A percentile compares a stretch with the other conserved stretches of the same genome.
Evolutionary conservation across 1,140 invertebrate genomes (phyloP).

Genomic region (Eupristina koningsbergeri): DNA sequence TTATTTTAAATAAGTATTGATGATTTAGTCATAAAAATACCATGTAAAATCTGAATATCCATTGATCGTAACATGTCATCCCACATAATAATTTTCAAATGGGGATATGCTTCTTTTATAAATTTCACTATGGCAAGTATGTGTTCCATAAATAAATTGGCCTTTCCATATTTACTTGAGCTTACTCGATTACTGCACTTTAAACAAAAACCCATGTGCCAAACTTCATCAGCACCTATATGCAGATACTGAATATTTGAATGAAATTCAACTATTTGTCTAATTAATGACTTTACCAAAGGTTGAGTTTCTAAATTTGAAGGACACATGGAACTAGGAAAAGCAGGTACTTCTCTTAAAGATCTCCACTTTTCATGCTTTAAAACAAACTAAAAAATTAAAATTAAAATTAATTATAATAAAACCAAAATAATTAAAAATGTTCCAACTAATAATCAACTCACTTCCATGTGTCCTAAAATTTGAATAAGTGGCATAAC

Average conservation of each 20-base stretch:
- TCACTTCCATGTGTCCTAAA: slow-evolving; percentile 91
- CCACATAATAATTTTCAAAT: slow-evolving; percentile 89
- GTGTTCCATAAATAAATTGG: slow-evolving; percentile 81
- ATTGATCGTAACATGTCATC: slow-evolving; percentile 93
- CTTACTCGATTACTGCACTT: slow-evolving; percentile 78
- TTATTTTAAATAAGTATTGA: background rate
- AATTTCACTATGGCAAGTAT: slow-evolving; percentile 78
- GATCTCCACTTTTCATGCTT: slow-evolving; percentile 85
- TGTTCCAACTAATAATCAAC: too few species aligned
- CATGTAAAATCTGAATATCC: slow-evolving; percentile 77
- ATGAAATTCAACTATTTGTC: slow-evolving; percentile 75
- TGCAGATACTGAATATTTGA: slow-evolving; percentile 81
- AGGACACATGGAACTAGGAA: slow-evolving; percentile 89
- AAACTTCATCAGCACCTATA: slow-evolving; percentile 88
- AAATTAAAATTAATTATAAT: slow-evolving; percentile 45
- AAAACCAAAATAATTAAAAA: background rate
- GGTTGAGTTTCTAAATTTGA: slow-evolving; percentile 76
- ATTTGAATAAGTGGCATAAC: slow-evolving; percentile 96
- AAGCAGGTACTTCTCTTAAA: slow-evolving; percentile 83
- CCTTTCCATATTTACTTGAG: slow-evolving; percentile 72
- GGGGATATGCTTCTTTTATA: slow-evolving; percentile 78
- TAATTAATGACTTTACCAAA: slow-evolving; percentile 77
- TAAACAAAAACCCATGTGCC: slow-evolving; percentile 86
- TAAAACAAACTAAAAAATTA: slow-evolving; percentile 79
- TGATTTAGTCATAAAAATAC: slow-evolving; percentile 25